phyloP scores from a whole-genome alignment of 64 coral and sea anemone species.

The Porites lutea region DNA sequence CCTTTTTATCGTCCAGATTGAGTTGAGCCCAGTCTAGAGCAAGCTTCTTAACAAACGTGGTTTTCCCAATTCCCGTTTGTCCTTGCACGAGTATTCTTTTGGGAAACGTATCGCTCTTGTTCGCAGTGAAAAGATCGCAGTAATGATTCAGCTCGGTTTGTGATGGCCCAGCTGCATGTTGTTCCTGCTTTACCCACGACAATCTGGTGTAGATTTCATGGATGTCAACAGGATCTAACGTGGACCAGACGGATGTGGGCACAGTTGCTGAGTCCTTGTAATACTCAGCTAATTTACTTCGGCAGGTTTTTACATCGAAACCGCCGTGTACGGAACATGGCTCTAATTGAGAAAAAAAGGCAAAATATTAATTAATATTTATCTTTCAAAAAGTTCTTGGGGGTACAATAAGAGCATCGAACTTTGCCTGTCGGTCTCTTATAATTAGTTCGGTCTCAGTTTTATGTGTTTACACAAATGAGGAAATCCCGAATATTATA shows the following conservation, averaged over 20 bases:
- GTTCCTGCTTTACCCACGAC: constrained; percentile 15
- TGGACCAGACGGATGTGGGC: neutral
- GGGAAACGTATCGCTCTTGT: neutral
- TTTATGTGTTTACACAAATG: too few relatives aligned
- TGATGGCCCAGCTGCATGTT: neutral
- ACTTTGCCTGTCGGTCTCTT: too few relatives aligned
- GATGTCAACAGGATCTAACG: neutral
- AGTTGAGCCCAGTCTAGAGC: constrained; percentile 21
- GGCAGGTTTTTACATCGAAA: neutral
- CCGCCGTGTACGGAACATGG: too few relatives aligned
- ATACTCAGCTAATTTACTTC: neutral
- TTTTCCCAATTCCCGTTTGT: neutral
- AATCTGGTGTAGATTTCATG: constrained; percentile 3
- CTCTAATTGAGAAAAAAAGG: too few relatives aligned
- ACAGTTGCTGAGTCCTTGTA: neutral
- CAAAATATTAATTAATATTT: too few relatives aligned
- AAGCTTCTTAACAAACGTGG: neutral
- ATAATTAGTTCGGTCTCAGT: too few relatives aligned
- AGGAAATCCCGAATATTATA: too few relatives aligned
- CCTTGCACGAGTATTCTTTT: constrained; percentile 26
- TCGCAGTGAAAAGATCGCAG: neutral
- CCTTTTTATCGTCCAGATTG: neutral
- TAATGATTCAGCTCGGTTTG: constrained; percentile 13
- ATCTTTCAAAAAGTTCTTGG: too few relatives aligned
- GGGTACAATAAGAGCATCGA: too few relatives aligned